A percentile compares a stretch with the other conserved stretches of the same genome.
These are phyloP conservation scores for Otis tarda DNA, from an alignment of 2,113 vertebrate genomes.

Conservation along the genomic window DNA sequence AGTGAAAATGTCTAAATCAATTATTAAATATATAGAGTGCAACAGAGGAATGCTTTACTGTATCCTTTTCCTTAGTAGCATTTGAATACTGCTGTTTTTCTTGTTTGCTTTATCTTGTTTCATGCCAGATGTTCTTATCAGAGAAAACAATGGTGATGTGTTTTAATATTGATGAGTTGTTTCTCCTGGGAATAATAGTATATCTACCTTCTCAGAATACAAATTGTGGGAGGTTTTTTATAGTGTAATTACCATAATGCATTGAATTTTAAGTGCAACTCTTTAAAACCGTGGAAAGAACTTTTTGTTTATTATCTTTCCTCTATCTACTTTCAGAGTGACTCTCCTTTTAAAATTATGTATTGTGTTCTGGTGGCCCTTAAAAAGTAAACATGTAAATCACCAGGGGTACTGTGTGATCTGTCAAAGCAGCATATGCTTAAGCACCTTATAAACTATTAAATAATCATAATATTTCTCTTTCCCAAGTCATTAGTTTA, in stretches of 20 bases:
- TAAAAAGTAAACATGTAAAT: background rate
- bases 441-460: background rate
- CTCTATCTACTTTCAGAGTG: background rate
- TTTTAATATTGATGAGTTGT: constrained; percentile 80
- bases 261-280: constrained; percentile 35
- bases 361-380: background rate
- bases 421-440: background rate
- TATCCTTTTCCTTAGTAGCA: background rate
- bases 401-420: background rate
- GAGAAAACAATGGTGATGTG: constrained; percentile 37
- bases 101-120: constrained; percentile 45
- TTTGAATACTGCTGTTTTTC: background rate
- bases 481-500: background rate
- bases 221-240: constrained; percentile 50
- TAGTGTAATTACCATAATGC: constrained; percentile 10
- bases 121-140: constrained; percentile 43
- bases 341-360: background rate
- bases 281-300: constrained; percentile 16
- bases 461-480: constrained; percentile 8
- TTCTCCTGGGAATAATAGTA: constrained; percentile 63
- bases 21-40: background rate
- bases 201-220: constrained; percentile 67
- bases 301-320: background rate
- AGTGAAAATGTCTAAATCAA: background rate
- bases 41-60: background rate